phyloP scores from a whole-genome alignment of 2,888 invertebrate species.

The Bugula neritina region DNA sequence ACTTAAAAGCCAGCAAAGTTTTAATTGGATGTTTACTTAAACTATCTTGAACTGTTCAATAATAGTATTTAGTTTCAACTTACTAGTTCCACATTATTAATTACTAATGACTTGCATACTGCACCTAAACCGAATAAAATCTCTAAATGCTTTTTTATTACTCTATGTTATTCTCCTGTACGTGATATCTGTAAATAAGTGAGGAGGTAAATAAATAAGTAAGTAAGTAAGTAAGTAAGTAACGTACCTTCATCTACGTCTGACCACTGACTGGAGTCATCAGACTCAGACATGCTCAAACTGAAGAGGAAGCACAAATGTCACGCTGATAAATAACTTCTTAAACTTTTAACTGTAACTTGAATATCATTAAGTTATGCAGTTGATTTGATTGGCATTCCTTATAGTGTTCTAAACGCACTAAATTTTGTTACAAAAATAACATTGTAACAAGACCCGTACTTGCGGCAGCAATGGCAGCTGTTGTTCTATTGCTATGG shows the following conservation, averaged over 20 bases:
- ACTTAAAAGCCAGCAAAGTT: no score
- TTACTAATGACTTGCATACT: no score
- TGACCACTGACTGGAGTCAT: conserved; percentile 23
- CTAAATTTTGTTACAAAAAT: neutral
- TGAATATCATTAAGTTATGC: neutral
- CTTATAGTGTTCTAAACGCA: neutral
- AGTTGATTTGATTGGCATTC: neutral
- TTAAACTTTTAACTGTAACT: neutral
- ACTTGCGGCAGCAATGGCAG: neutral
- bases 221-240: no score
- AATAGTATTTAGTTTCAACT: no score
- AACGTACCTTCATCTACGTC: conserved; percentile 2
- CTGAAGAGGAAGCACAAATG: neutral
- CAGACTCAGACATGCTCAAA: conserved; percentile 12
- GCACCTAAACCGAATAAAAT: no score
- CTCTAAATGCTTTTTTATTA: no score
- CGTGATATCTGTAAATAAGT: no score
- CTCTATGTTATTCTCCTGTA: no score
- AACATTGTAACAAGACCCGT: neutral
- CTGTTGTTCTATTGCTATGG: neutral
- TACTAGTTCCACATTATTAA: no score
- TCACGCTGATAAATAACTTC: neutral
- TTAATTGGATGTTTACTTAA: no score
- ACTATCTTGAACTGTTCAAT: no score
- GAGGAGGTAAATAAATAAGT: no score